phyloP scores from a whole-genome alignment of 2,797 vertebrate species.

The Pseudocheirus occidentalis region DNA sequence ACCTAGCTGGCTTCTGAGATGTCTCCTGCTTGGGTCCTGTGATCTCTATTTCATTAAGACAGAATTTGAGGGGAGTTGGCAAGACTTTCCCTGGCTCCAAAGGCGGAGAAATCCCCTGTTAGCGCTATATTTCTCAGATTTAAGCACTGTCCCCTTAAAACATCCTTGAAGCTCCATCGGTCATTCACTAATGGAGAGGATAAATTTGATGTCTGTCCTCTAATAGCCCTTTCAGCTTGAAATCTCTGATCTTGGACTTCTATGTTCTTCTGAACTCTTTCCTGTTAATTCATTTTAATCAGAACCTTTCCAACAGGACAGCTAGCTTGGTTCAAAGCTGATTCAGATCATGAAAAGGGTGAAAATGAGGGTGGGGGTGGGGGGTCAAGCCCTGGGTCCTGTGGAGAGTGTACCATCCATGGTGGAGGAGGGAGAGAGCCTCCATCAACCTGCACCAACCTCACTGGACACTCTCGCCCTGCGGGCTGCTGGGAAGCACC shows the following conservation, averaged over 20 bases:
- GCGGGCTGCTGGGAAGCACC: not conserved
- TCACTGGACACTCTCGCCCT: too few relatives aligned
- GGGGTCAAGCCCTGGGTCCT: slow-evolving; percentile 36
- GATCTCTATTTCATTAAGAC: not conserved
- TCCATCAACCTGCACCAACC: too few relatives aligned
- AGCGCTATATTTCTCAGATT: not conserved
- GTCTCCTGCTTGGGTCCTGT: not conserved
- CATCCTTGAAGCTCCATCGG: not conserved
- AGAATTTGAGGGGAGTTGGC: not conserved
- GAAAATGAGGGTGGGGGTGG: not conserved
- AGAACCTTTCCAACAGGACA: not conserved
- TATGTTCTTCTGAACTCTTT: not conserved
- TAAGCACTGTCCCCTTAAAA: too few relatives aligned
- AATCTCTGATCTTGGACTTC: not conserved
- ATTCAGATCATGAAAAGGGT: not conserved
- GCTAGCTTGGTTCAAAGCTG: not conserved
- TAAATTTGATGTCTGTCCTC: not conserved
- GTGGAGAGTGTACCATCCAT: accelerated
- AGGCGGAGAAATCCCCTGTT: not conserved
- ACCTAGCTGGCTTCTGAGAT: not conserved
- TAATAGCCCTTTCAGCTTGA: not conserved
- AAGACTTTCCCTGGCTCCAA: not conserved
- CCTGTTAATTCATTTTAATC: not conserved
- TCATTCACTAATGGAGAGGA: not conserved
- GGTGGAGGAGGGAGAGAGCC: not conserved